phyloP scores from a whole-genome alignment of 2,797 vertebrate genomes.

The Australoheros facetus region DNA sequence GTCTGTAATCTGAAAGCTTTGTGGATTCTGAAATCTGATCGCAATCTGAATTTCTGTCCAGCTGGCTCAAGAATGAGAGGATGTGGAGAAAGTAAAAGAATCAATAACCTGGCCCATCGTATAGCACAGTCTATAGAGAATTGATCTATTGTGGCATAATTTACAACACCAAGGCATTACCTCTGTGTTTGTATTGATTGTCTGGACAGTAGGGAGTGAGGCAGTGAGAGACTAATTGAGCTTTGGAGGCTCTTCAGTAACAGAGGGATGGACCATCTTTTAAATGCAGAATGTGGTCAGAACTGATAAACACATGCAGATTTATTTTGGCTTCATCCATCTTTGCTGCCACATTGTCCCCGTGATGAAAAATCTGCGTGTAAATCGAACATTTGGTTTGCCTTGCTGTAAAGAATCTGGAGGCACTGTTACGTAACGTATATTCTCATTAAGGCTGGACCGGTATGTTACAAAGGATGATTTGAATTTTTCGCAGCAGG shows the following conservation, averaged over 20 bases:
- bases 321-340: constrained; percentile 30
- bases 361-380: constrained; percentile 12
- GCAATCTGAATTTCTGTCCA: constrained; percentile 39
- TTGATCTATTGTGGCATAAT: constrained; percentile 10
- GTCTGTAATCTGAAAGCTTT: constrained; percentile 15
- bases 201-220: not conserved
- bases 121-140: not conserved
- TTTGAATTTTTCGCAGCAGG: not conserved
- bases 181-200: not conserved
- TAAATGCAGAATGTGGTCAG: constrained; percentile 29
- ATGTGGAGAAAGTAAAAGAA: constrained; percentile 14
- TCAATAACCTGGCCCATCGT: constrained; percentile 41
- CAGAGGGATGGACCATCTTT: constrained; percentile 22
- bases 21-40: constrained; percentile 42
- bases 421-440: not conserved
- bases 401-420: constrained; percentile 1
- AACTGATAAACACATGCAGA: constrained; percentile 32
- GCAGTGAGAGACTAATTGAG: not conserved
- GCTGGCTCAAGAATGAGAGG: constrained; percentile 22
- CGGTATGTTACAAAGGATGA: not conserved
- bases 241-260: constrained; percentile 27
- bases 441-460: not conserved
- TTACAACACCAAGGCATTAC: constrained; percentile 5
- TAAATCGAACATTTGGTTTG: constrained; percentile 7
- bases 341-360: constrained; percentile 15